These are phyloP conservation scores for Synergus itoensis DNA, from an alignment of 2,888 invertebrate genomes.

Conservation along the genomic window DNA sequence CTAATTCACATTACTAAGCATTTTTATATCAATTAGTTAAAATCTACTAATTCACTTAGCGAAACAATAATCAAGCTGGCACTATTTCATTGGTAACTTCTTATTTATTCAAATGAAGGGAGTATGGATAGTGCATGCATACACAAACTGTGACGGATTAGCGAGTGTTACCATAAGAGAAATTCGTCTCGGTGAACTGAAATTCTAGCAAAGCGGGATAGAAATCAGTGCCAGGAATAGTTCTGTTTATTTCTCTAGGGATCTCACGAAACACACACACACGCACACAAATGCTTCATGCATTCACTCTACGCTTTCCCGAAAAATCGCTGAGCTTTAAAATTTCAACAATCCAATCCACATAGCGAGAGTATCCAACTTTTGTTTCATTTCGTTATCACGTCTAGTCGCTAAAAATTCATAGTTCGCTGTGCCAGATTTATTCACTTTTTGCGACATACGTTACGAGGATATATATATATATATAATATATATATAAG, in stretches of 20 bases:
- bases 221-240: conserved; percentile 36
- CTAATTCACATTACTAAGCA: too few species aligned
- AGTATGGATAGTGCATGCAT: conserved; percentile 14
- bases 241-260: conserved; percentile 36
- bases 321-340: conserved; percentile 28
- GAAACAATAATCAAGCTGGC: too few species aligned
- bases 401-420: conserved; percentile 16
- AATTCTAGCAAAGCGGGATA: conserved; percentile 4
- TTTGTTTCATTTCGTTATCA: conserved; percentile 34
- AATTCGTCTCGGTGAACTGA: conserved; percentile 24
- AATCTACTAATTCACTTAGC: too few species aligned
- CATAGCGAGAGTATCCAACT: conserved; percentile 8
- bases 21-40: too few species aligned
- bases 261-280: not conserved
- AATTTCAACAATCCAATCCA: conserved; percentile 20
- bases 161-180: conserved; percentile 22
- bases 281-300: not conserved
- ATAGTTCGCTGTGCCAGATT: not conserved
- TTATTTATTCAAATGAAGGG: too few species aligned
- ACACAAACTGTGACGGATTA: conserved; percentile 35
- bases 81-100: too few species aligned
- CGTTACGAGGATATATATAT: too few species aligned
- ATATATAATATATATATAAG: not conserved
- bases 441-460: not conserved
- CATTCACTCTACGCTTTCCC: conserved; percentile 13